These are phyloP conservation scores for Margaritifera margaritifera DNA, from an alignment of 2,888 invertebrate species.

Conservation along the genomic window DNA sequence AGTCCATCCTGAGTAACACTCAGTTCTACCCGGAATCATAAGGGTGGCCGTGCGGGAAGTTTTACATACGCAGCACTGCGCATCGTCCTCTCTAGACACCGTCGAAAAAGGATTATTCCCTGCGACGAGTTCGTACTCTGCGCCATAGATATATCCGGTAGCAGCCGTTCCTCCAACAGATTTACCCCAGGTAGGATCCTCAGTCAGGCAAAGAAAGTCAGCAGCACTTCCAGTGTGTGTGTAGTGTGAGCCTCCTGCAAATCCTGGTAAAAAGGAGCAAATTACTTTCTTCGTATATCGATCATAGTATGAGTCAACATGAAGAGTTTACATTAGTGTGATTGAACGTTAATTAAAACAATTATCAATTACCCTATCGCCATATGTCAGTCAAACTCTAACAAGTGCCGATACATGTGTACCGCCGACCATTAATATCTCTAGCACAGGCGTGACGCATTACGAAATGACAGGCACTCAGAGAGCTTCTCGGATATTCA, in stretches of 20 bases:
- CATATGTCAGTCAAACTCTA: no score
- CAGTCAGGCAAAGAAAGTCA: conserved; percentile 9
- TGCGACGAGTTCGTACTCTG: neutral
- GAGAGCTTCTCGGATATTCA: no score
- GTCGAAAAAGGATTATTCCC: no score
- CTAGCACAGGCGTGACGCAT: no score
- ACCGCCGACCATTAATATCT: no score
- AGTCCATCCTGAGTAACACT: conserved; percentile 17
- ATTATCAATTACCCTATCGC: no score
- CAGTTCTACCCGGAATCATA: conserved; percentile 10
- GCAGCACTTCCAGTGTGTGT: conserved; percentile 6
- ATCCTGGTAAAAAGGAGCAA: conserved; percentile 1
- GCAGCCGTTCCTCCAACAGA: neutral
- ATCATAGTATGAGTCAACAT: no score
- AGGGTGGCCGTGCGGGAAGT: neutral
- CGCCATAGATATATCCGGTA: conserved; percentile 1
- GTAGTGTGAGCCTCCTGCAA: conserved; percentile 7
- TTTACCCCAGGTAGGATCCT: conserved; percentile 4
- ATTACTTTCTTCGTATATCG: no score
- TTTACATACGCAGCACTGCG: conserved; percentile 12
- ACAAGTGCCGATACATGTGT: no score
- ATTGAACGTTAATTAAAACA: no score
- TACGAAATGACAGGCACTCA: no score
- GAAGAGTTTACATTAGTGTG: no score
- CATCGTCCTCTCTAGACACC: conserved; percentile 6